Evolutionary conservation across 2,797 vertebrate species (phyloP).

Genomic region (Neopelma chrysocephalum): DNA sequence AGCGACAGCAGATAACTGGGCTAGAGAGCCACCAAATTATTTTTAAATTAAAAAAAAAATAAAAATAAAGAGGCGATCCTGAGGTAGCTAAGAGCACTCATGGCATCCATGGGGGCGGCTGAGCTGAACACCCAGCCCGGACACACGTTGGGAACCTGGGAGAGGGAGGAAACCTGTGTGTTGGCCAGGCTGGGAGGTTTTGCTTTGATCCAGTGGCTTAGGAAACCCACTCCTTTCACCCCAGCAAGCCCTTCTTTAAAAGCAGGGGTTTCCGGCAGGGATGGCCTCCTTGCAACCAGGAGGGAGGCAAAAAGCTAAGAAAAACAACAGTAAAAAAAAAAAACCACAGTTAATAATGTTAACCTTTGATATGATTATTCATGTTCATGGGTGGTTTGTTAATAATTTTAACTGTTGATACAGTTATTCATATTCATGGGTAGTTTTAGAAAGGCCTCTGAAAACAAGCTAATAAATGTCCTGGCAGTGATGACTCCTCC

Average conservation of each 20-base stretch:
- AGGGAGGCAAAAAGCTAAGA: not conserved
- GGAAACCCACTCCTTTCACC: conserved; percentile 68
- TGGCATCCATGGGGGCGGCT: not conserved
- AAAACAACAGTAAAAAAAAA: not conserved
- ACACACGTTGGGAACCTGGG: conserved; percentile 61
- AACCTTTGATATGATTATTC: not conserved
- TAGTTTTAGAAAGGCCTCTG: not conserved
- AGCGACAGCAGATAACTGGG: conserved; percentile 69
- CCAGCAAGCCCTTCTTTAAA: conserved; percentile 70
- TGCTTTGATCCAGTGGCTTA: conserved; percentile 38
- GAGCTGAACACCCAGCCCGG: conserved; percentile 56
- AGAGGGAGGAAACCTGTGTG: conserved; percentile 76
- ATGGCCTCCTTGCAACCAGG: not conserved
- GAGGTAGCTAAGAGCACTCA: not conserved
- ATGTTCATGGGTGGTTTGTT: not conserved
- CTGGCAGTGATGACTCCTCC: not conserved
- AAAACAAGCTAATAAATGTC: not conserved
- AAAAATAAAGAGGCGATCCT: not conserved
- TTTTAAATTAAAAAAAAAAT: not conserved
- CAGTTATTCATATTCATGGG: not conserved
- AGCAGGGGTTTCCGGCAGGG: conserved; percentile 52
- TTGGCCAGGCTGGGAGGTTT: conserved; percentile 62
- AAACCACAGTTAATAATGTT: not conserved
- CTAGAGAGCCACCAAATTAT: conserved; percentile 63
- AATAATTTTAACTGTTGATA: not conserved